Conservation (phyloP, 2,888 invertebrate species). For the Cataglyphis albicans region DNA sequence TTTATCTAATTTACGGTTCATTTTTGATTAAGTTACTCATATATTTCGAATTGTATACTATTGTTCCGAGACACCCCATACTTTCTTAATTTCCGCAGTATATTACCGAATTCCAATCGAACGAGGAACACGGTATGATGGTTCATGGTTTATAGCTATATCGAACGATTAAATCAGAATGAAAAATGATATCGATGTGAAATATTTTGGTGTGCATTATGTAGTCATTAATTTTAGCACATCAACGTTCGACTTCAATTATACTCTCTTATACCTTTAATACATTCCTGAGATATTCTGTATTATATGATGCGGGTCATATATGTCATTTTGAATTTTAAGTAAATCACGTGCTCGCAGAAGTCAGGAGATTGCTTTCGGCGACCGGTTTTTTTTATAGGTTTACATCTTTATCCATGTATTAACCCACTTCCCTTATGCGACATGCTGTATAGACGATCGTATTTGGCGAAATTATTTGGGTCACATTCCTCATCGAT, state of each 20-base stretch:
- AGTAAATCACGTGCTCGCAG: not conserved
- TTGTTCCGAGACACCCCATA: not conserved
- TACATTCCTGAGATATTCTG: constrained; percentile 14
- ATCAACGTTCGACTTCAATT: not conserved
- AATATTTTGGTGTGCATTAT: not conserved
- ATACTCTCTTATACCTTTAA: not conserved
- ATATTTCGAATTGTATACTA: not conserved
- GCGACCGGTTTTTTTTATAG: constrained; percentile 65
- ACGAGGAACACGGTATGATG: not conserved
- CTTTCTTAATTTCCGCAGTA: not conserved
- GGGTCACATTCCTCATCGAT: not conserved
- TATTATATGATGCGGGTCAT: not conserved
- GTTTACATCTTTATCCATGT: constrained; percentile 68
- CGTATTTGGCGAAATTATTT: constrained; percentile 76
- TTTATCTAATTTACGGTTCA: not conserved
- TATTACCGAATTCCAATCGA: not conserved
- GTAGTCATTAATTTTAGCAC: not conserved
- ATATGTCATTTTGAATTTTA: constrained; percentile 6
- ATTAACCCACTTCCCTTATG: constrained; percentile 69
- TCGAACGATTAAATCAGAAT: constrained; percentile 7
- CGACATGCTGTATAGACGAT: constrained; percentile 71
- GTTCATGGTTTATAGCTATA: constrained; percentile 10
- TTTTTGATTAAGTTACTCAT: not conserved
- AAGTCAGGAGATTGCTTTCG: constrained; percentile 27
- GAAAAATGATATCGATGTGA: not conserved